Base-by-base conservation (phyloP, 2,888 invertebrate genomes). In the Dilophus febrilis region DNA sequence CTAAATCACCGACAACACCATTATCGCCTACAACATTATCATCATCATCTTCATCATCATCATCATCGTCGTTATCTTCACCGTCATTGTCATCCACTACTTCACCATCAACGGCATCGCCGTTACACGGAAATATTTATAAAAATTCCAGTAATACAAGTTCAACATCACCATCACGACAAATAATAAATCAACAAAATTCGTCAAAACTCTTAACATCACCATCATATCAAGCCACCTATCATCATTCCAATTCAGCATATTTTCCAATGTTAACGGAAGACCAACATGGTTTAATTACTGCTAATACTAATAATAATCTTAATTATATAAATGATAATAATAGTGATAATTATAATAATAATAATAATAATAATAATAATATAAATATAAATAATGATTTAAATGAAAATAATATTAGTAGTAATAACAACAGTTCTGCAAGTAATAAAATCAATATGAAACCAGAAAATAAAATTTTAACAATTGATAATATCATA, bases 391-490 rank as follows among this genome's bases (percentile, higher is more conserved):
- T 28, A 3, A 17, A 13, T 31, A 5, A 12, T 13, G n/a, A 29
- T 17, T 30, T 30, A 30, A 30, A 19, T 18, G 12, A 18, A 14
- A 35, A 13, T 13, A 22, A 22, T 11, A 36, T 7, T 27, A 36
- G 28, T 36, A 28, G 16, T 36, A 27, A 6, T 11, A 36, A 17
- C 28, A 37, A 30, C 13, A 13, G 4, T 16, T 2, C 11, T 13
- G 50, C 53, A 26, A 59, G 56, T 41, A 58, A 57, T 40, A n/a
- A 37, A 3, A 35, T 37, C 2, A 40, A 28, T 11, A 12, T 43
- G n/a, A 30, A 28, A 28, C 14, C 41, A 6, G 13, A 27, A 16
- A 28, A 19, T 19, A 34, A 19, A 34, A 19, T 34, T 34, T 17
- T 35, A 4, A 18, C 35, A n/a, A 14, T 40, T 14, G 35, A 29